Evolutionary conservation across 2,113 vertebrate species (phyloP).

Genomic region (Zosterops borbonicus): DNA sequence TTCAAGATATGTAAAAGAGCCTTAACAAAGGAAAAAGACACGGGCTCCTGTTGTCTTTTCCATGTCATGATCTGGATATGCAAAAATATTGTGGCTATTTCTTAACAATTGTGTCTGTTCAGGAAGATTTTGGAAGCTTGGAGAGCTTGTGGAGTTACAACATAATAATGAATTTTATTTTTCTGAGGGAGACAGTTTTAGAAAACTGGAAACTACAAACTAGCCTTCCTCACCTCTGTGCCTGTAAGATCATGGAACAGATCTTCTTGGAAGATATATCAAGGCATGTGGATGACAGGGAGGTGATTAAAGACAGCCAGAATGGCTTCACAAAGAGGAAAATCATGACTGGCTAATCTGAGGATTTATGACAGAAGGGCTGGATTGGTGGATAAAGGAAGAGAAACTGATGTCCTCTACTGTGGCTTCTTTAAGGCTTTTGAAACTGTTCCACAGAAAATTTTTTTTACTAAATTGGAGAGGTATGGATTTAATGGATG

Average conservation of each 20-base stretch:
- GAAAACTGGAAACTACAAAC: neutral
- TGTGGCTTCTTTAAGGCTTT: neutral
- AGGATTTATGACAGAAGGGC: neutral
- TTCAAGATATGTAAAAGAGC: neutral
- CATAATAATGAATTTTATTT: neutral
- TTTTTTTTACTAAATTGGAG: neutral
- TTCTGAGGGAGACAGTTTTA: neutral
- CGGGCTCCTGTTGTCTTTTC: neutral
- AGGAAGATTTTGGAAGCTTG: neutral
- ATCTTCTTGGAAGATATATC: neutral
- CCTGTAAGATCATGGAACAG: neutral
- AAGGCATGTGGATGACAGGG: neutral
- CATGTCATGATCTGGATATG: neutral
- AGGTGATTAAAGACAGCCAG: neutral
- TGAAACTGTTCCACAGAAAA: neutral
- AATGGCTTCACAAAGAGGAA: neutral
- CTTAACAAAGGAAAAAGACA: neutral
- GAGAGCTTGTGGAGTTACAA: neutral
- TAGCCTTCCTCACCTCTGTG: neutral
- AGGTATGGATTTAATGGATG: neutral
- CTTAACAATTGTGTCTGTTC: neutral
- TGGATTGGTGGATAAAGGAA: neutral
- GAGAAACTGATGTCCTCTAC: neutral
- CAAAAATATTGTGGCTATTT: neutral
- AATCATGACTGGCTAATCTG: neutral